Conservation (phyloP, 2,113 vertebrate species). For the Halcyon malimbica region DNA sequence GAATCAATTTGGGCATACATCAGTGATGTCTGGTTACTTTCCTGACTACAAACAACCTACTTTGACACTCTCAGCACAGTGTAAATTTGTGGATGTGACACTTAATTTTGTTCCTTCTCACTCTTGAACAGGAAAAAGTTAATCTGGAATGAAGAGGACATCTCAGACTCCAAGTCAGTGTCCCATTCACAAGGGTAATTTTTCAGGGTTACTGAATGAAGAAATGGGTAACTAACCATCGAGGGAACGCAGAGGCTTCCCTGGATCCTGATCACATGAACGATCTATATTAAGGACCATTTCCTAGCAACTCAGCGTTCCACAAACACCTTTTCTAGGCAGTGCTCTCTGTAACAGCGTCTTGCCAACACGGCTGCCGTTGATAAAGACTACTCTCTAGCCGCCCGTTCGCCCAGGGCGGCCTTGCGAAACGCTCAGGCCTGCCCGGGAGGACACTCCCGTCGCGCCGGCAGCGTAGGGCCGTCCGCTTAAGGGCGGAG, state of each 20-base stretch:
- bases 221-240: fast-evolving
- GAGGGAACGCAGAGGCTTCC: neutral
- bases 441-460: neutral
- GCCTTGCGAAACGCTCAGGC: neutral
- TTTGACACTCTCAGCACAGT: neutral
- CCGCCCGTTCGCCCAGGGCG: neutral
- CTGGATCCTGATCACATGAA: neutral
- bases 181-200: neutral
- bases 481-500: neutral
- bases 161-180: neutral
- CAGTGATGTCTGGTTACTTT: neutral
- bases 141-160: neutral
- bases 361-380: neutral
- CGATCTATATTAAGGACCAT: fast-evolving
- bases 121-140: neutral
- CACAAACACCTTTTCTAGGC: neutral
- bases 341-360: too few species aligned
- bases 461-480: neutral
- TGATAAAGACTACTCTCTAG: neutral
- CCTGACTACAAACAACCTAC: neutral
- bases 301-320: neutral
- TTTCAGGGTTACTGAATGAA: neutral
- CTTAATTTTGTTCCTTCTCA: neutral
- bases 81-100: neutral
- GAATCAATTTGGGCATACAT: fast-evolving